Evolutionary conservation across 2,888 invertebrate species (phyloP).

Genomic region (Pachycephus smyrnensis): DNA sequence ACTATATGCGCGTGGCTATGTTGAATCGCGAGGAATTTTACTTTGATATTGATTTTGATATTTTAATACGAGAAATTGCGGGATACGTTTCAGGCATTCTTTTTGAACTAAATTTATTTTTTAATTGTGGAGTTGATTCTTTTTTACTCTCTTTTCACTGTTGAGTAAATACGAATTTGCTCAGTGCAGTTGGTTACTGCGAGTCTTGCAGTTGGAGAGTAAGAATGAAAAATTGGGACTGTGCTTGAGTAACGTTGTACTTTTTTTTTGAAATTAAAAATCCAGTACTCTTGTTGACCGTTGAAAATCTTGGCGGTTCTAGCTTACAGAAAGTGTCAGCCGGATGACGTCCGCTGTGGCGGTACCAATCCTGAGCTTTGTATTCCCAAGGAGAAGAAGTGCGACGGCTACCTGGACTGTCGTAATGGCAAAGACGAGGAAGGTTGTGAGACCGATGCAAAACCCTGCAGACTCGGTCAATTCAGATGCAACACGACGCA

Average conservation of each 20-base stretch:
- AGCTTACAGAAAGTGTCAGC: slow-evolving; percentile 90
- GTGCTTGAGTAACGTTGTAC: too few relatives aligned
- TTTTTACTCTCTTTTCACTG: too few relatives aligned
- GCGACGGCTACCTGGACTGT: slow-evolving; percentile 92
- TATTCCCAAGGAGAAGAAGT: slow-evolving; percentile 88
- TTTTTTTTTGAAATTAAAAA: too few relatives aligned
- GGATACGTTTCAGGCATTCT: neutral
- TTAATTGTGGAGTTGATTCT: too few relatives aligned
- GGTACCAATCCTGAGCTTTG: slow-evolving; percentile 78
- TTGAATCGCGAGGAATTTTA: neutral
- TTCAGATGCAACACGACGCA: slow-evolving; percentile 85
- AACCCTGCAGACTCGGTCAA: slow-evolving; percentile 82
- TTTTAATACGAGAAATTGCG: neutral
- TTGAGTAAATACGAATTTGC: too few relatives aligned
- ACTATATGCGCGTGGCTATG: neutral
- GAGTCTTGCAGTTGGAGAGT: too few relatives aligned
- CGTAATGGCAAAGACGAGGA: slow-evolving; percentile 85
- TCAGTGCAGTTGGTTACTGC: too few relatives aligned
- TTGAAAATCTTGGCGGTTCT: slow-evolving; percentile 24
- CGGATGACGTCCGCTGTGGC: slow-evolving; percentile 90
- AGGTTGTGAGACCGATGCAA: slow-evolving; percentile 73
- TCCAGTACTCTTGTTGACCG: too few relatives aligned
- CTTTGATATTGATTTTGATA: neutral
- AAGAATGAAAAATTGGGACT: too few relatives aligned
- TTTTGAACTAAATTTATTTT: neutral